Evolutionary conservation across 2,797 vertebrate genomes (phyloP), one percentile per base, ranked within the genome.

Genomic region (Acanthopagrus latus): DNA sequence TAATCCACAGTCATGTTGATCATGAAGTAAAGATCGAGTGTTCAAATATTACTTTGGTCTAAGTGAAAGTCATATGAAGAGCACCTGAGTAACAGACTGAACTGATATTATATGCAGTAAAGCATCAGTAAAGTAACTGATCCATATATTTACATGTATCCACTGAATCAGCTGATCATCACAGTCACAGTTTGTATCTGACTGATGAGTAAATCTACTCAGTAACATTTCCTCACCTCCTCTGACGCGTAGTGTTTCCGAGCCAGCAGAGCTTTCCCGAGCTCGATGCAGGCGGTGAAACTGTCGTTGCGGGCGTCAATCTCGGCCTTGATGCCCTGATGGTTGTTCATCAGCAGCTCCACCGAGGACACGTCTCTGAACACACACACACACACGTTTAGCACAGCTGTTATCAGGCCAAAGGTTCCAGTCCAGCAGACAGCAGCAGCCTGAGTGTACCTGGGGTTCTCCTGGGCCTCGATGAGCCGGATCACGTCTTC

Each of bases 301-400:
- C 97, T 99, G 95, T 99, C 97, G 1, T 99, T 99, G 0, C 98
- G 96, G 25, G 98, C 97, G 20, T 99, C 98, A 0, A 99, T 99
- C 94, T 99, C 98, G 0, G 98, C 98, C 91, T 99, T 99, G 93
- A 99, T 98, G 14, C 98, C 97, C 89, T 99, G 98, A 78, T 99
- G 98, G 91, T 98, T 99, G 94, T 99, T 99, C 98, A 99, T 99
- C 72, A 99, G 94, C n/a, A 99, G 93, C 91, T 99, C 98, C 90
- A 99, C 98, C 0, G 97, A 98, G 0, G 98, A 99, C 73, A 99
- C 98, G 29, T 99, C 97, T 93, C 97, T 99, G 64, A 20, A 74
- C 27, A 27, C 21, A 13, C 12, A 71, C 59, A 25, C n/a, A 16
- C 8, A 76, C 21, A 33, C 44, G 74, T 12, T 23, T 5, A 60